These are phyloP conservation scores for Hypsopygia costalis DNA, from an alignment of 2,888 invertebrate species.

Conservation along the genomic window DNA sequence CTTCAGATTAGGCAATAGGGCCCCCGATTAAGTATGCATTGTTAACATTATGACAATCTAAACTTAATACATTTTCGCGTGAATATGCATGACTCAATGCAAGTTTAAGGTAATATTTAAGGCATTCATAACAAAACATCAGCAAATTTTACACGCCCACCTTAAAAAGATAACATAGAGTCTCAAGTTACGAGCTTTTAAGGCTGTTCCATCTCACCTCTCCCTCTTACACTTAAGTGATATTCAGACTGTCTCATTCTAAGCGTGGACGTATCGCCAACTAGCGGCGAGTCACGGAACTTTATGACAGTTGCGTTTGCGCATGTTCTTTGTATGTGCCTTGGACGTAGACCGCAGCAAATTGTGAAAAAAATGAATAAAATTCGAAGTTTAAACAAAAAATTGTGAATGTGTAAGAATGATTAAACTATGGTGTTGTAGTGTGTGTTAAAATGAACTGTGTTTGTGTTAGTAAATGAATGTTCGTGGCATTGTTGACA, in stretches of 20 bases:
- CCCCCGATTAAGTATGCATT: too few species aligned
- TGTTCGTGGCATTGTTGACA: constrained; percentile 66
- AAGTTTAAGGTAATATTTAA: constrained; percentile 8
- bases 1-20: too few species aligned
- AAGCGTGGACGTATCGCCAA: constrained; percentile 34
- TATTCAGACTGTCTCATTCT: not conserved
- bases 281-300: constrained; percentile 53
- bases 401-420: constrained; percentile 19
- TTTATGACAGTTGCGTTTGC: constrained; percentile 66
- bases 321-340: constrained; percentile 63
- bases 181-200: constrained; percentile 44
- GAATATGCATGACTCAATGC: not conserved
- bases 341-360: constrained; percentile 20
- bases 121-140: constrained; percentile 13
- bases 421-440: constrained; percentile 22
- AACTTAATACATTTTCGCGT: too few species aligned
- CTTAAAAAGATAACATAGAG: constrained; percentile 18
- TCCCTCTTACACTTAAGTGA: constrained; percentile 22
- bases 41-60: too few species aligned
- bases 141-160: constrained; percentile 15
- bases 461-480: constrained; percentile 73
- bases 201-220: constrained; percentile 34
- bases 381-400: constrained; percentile 12
- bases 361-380: constrained; percentile 15
- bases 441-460: constrained; percentile 41